Base-by-base conservation (phyloP, 2,888 invertebrate genomes). In the Andrena minutula region DNA sequence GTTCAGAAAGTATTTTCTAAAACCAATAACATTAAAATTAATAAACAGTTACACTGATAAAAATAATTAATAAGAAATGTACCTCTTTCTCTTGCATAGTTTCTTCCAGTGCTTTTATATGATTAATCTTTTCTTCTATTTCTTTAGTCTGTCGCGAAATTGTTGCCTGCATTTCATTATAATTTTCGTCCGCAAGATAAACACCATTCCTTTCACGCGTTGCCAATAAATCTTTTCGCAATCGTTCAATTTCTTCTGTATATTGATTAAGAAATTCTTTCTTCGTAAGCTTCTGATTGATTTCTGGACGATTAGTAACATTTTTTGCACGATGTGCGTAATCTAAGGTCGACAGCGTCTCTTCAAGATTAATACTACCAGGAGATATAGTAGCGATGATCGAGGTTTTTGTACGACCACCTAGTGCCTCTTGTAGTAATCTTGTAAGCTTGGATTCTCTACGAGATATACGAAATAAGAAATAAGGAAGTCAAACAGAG, bases 331-430 rank as follows among this genome's bases (percentile, higher is more conserved):
- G 95, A 94, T 97, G 96, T 0, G 99, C 99, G 94, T 99, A 99
- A 90, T 99, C 99, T 80, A 99, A 94, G 0, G 99, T 99, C 89
- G 98, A 99, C 75, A 99, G 94, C 0, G 99, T 99, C 94, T 99
- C 99, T 90, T 99, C 99, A 23, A 98, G 93, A 93, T 98, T 98
- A 84, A 96, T 96, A 85, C 96, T 96, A 0, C 98, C 97, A 0
- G 99, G 99, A 0, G 99, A 99, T 58, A 99, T 96, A 2, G 99
- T 99, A 0, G 99, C 99, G 86, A 99, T 99, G 87, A 99, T 98
- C 0, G 98, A 98, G 0, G 99, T 99, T 94, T 99, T 99, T 0
- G 99, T 99, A 32, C 97, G 96, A 0, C 99, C 99, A 23, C 99
- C 99, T 3, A 99, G 95, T 1, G 99, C 99, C 91, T 99, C 99